phyloP scores from a whole-genome alignment of 2,113 vertebrate species.

The Brachyhypopomus gauderio region DNA sequence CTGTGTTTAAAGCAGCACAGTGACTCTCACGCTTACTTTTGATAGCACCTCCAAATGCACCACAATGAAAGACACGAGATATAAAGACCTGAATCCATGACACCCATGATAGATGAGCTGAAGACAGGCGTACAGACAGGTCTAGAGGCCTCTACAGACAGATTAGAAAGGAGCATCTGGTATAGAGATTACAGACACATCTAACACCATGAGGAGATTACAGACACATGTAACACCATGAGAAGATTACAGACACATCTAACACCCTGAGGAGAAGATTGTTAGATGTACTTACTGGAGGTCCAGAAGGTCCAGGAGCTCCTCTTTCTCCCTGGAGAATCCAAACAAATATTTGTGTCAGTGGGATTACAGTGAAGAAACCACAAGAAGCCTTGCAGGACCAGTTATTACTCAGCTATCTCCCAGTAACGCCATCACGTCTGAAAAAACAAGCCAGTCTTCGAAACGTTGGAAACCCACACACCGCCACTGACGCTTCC shows the following conservation, averaged over 20 bases:
- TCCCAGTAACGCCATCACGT: conserved; percentile 33
- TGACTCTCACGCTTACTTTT: too few species aligned
- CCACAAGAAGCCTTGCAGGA: conserved; percentile 51
- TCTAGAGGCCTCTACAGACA: not conserved
- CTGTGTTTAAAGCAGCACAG: not conserved
- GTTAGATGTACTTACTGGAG: conserved; percentile 84
- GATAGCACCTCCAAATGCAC: not conserved
- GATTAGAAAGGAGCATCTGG: not conserved
- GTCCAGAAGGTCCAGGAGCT: conserved; percentile 86
- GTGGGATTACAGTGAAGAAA: conserved; percentile 63
- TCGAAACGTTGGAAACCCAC: not conserved
- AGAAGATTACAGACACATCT: too few species aligned
- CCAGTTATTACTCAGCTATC: conserved; percentile 36
- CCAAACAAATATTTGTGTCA: conserved; percentile 71
- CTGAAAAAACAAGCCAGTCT: conserved; percentile 29
- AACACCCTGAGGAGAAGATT: conserved; percentile 36
- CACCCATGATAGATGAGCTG: not conserved
- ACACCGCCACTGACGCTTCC: not conserved
- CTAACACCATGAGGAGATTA: too few species aligned
- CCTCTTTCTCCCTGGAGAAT: conserved; percentile 90
- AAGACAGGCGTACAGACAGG: not conserved
- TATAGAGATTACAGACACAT: not conserved
- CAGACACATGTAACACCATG: too few species aligned
- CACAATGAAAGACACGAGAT: not conserved
- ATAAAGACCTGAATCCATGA: not conserved